A percentile compares a stretch with the other conserved stretches of the same genome.
Evolutionary conservation across 1,140 invertebrate species (phyloP).

Genomic region (Periplaneta americana): DNA sequence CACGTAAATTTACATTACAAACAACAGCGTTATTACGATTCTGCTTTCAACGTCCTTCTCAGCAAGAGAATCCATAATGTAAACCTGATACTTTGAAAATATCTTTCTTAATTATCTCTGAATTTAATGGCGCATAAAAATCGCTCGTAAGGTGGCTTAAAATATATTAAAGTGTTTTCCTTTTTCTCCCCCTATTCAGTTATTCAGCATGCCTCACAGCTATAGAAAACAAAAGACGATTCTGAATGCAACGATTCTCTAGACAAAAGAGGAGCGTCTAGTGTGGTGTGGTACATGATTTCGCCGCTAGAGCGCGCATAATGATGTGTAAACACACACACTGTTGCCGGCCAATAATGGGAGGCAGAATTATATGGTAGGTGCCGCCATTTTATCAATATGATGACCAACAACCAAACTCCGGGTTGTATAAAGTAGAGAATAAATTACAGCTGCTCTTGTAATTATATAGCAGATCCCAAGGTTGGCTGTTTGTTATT

Average conservation of each 20-base stretch:
- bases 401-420: background rate
- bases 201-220: background rate
- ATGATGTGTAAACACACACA: conserved; percentile 12
- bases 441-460: background rate
- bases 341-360: conserved; percentile 1
- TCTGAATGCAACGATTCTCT: background rate
- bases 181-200: background rate
- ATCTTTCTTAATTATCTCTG: background rate
- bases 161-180: background rate
- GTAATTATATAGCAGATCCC: background rate
- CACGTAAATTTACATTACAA: too few species aligned
- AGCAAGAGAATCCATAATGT: background rate
- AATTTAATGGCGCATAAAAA: background rate
- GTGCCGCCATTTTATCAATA: conserved; percentile 10
- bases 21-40: too few species aligned
- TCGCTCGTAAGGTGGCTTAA: background rate
- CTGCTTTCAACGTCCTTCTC: background rate
- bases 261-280: background rate
- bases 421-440: background rate
- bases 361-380: background rate
- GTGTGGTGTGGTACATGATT: background rate
- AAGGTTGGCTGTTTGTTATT: background rate
- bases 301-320: conserved; percentile 4
- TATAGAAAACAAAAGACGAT: background rate
- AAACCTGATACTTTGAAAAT: background rate